Base-by-base conservation (phyloP, 2,888 invertebrate species). In the Synergus gifuensis region DNA sequence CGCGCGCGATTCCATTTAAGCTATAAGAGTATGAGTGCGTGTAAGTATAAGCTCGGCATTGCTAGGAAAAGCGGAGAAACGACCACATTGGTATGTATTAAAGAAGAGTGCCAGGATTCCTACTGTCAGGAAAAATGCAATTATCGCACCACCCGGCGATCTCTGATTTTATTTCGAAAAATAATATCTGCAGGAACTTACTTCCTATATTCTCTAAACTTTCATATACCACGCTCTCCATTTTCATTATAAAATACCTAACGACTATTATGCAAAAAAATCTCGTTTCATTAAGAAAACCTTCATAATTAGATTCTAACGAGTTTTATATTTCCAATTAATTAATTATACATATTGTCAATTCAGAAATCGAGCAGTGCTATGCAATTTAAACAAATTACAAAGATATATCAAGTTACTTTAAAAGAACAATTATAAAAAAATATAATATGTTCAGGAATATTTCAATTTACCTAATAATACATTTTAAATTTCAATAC, bases 81-180 rank as follows among this genome's bases (percentile, higher is more conserved):
- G 46, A 73, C 49, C 46, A 49, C 69, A 73, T 73, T 73, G 54
- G 69, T 73, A 73, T 73, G 69, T 73, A 73, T 73, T 73, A 73
- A 49, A 73, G 69, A 69, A 69, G 28, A 49, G 69, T 49, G 49
- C 18, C n/a, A 73, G 69, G 69, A 73, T 73, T 73, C 69, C 69
- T 73, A 73, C 69, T 73, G 69, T 73, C 69, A 73, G 49, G 54
- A 79, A 80, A 80, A 80, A 80, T 80, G 77, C 77, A 80, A 80
- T 80, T 80, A 80, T 69, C 73, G 44, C 77, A 44, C 73, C 54
- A 54, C 54, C 73, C 18, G 28, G 54, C 73, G 40, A 73, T 73
- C 54, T 54, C 73, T 73, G 73, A 73, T 73, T 73, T 73, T 36
- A 73, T 73, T 54, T 73, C 73, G 28, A 54, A 54, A 54, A 73